Percentiles rank a stretch among this genome's conserved stretches.
Evolutionary conservation across 2,888 invertebrate species (phyloP).

Genomic region (Agrenia bidenticulata): DNA sequence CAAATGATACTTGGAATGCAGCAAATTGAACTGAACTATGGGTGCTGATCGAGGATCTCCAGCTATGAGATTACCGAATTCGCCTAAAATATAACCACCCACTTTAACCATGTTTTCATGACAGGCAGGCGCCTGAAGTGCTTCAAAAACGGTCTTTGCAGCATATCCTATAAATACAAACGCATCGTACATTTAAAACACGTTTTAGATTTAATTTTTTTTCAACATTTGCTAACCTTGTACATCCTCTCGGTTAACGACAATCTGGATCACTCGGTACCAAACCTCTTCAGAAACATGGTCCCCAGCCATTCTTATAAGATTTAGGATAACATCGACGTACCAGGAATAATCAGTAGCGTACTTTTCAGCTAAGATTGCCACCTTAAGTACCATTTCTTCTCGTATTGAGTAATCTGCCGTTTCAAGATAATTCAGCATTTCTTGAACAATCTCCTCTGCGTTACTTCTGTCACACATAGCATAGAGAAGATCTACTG

Average conservation of each 20-base stretch:
- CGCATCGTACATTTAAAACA: too few species aligned
- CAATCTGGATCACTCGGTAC: slow-evolving; percentile 99
- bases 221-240: slow-evolving; percentile 66
- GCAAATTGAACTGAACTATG: slow-evolving; percentile 92
- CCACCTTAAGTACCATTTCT: slow-evolving; percentile 99
- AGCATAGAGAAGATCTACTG: slow-evolving; percentile 96
- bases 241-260: slow-evolving; percentile 98
- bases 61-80: slow-evolving; percentile 98
- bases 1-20: slow-evolving; percentile 78
- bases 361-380: slow-evolving; percentile 98
- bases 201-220: too few species aligned
- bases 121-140: slow-evolving; percentile 96
- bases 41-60: slow-evolving; percentile 98
- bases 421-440: slow-evolving; percentile 97
- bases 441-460: slow-evolving; percentile 98
- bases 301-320: slow-evolving; percentile 98
- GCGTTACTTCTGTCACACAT: slow-evolving; percentile 99
- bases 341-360: slow-evolving; percentile 99
- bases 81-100: slow-evolving; percentile 97
- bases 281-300: slow-evolving; percentile 91
- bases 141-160: slow-evolving; percentile 99
- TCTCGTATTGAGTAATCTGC: slow-evolving; percentile 99
- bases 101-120: slow-evolving; percentile 99
- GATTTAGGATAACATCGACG: slow-evolving; percentile 92
- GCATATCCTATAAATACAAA: slow-evolving; percentile 69